Evolutionary conservation across 2,113 vertebrate species (phyloP).

Genomic region (Cephalopholis sonnerati): DNA sequence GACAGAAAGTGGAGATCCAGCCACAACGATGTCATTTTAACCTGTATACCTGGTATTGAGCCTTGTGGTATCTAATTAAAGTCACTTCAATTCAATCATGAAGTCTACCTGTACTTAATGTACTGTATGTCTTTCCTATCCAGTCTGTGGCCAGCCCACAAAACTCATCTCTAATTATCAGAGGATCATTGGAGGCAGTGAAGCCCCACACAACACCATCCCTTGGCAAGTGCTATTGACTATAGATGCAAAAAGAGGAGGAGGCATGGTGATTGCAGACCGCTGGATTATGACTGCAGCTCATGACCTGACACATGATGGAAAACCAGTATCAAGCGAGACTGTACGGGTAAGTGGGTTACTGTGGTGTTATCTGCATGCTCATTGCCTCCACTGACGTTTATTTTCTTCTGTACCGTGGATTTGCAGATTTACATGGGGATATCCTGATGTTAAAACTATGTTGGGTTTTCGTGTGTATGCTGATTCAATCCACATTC

Average conservation of each 20-base stretch:
- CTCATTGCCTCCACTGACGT: too few relatives aligned
- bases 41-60: slow-evolving; percentile 22
- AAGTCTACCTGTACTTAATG: background rate
- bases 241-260: fast-evolving
- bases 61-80: background rate
- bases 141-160: slow-evolving; percentile 77
- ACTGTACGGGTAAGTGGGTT: slow-evolving; percentile 33
- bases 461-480: fast-evolving
- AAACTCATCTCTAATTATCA: background rate
- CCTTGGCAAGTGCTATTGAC: slow-evolving; percentile 81
- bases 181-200: slow-evolving; percentile 69
- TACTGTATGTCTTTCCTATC: too few relatives aligned
- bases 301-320: slow-evolving; percentile 31
- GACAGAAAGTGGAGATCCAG: slow-evolving; percentile 39
- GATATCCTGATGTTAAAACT: slow-evolving; percentile 1
- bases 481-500: slow-evolving; percentile 60
- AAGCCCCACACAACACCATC: slow-evolving; percentile 45
- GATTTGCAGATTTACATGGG: slow-evolving; percentile 67
- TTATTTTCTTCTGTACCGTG: background rate
- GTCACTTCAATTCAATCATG: background rate
- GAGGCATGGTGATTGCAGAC: slow-evolving; percentile 77
- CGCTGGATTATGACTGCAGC: slow-evolving; percentile 82
- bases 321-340: fast-evolving
- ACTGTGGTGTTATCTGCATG: background rate
- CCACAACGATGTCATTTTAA: background rate